A percentile compares a stretch with the other conserved stretches of the same genome.
These are phyloP conservation scores for Bombyx mandarina DNA, from an alignment of 1,140 invertebrate genomes.

Conservation along the genomic window DNA sequence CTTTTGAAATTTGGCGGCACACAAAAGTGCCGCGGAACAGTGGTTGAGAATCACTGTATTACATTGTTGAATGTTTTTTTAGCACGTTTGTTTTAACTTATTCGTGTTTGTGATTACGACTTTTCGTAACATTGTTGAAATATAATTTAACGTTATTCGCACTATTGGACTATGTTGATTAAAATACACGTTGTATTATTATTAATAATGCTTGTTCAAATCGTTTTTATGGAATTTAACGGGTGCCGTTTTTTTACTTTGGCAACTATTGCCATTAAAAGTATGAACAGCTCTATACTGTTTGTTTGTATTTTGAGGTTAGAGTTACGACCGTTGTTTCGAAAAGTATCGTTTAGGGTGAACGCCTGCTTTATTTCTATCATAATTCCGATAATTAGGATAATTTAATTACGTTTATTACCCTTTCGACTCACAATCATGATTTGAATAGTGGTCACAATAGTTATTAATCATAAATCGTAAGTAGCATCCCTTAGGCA, in stretches of 20 bases:
- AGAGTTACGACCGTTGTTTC: too few relatives aligned
- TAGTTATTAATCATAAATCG: slow-evolving; percentile 53
- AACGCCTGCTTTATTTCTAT: slow-evolving; percentile 36
- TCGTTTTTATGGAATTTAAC: slow-evolving; percentile 33
- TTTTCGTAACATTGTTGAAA: too few relatives aligned
- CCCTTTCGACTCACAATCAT: slow-evolving; percentile 63
- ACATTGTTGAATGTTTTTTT: too few relatives aligned
- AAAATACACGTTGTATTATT: slow-evolving; percentile 24
- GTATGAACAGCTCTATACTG: slow-evolving; percentile 17
- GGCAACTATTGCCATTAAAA: too few relatives aligned
- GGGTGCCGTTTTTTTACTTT: too few relatives aligned
- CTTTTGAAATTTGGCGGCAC: too few relatives aligned
- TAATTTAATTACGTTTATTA: slow-evolving; percentile 47
- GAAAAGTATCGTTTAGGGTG: slow-evolving; percentile 26
- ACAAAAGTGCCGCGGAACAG: too few relatives aligned
- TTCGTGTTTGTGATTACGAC: too few relatives aligned
- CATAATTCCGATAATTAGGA: slow-evolving; percentile 37
- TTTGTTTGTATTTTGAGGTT: slow-evolving; percentile 28
- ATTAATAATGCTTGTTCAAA: slow-evolving; percentile 33
- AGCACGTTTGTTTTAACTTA: too few relatives aligned
- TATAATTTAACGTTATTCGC: too few relatives aligned
- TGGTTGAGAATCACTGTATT: too few relatives aligned
- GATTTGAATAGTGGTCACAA: slow-evolving; percentile 47
- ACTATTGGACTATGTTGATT: not conserved
- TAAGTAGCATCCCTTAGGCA: slow-evolving; percentile 64